Evolutionary conservation across 2,113 vertebrate species (phyloP), one percentile per base, ranked within the genome.

Genomic region (Podarcis muralis): DNA sequence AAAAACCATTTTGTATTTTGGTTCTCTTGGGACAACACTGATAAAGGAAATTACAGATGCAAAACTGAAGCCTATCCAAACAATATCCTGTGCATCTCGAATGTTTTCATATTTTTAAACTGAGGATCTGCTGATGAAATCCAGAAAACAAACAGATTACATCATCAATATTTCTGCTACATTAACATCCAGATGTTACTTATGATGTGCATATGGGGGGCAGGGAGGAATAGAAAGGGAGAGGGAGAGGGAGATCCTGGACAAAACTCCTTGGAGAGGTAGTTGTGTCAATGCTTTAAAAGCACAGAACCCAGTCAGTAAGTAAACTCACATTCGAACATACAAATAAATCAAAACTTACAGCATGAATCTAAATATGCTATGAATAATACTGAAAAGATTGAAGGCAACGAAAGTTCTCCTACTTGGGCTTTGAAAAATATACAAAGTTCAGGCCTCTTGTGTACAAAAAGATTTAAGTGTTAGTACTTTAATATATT

Each of bases 211-310:
- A 53, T 53, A 53, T 53, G 9, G 48, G 48, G 48, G 48, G 48
- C 48, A 12, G 48, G 48, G 48, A 53, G 48, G 48, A 53, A 53
- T 11, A 53, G 11, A 53, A 53, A 53, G 48, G 48, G 9, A 53
- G 48, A 43, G 65, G 65, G 18, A 83, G 43, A 76, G 66, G 66
- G 22, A 83, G 43, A 80, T 69, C 78, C 40, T 77, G 57, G 35
- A 16, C 4, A 18, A 32, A 86, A 76, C 2, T 74, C 75, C 32
- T n/a, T 0, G 40, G 83, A 87, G 82, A 85, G 84, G 18, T 1
- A 88, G 6, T 78, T 30, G 6, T 18, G 25, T 77, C 71, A n/a
- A 77, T 32, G 79, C 12, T 86, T 87, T 69, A 92, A 71, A 89
- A 84, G 81, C 53, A 83, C 27, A 87, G 65, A 74, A 0, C 23